Evolutionary conservation across 2,888 invertebrate genomes (phyloP).

Genomic region (Gandaritis pyraliata): DNA sequence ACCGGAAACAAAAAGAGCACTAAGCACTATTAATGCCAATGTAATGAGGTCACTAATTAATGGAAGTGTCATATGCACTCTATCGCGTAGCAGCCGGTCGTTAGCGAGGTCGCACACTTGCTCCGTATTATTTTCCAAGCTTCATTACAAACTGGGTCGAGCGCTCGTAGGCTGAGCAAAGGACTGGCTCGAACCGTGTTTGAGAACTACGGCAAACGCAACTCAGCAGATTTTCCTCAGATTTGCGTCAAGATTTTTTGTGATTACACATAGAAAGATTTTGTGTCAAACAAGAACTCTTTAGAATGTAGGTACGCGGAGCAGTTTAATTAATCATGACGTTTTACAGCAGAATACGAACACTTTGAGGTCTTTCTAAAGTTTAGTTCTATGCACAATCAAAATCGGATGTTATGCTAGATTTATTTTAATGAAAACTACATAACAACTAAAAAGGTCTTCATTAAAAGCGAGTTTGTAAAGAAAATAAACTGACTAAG

Average conservation of each 20-base stretch:
- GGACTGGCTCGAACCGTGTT: slow-evolving; percentile 38
- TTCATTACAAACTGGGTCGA: slow-evolving; percentile 72
- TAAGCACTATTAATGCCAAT: slow-evolving; percentile 34
- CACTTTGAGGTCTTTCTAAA: no score
- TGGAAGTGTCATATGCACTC: slow-evolving; percentile 48
- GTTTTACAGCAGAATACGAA: no score
- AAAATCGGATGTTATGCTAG: not conserved
- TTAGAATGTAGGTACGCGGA: no score
- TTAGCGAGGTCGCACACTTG: slow-evolving; percentile 47
- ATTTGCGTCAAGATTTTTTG: not conserved
- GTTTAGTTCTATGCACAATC: no score
- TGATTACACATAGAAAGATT: no score
- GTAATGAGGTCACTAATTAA: slow-evolving; percentile 58
- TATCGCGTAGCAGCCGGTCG: slow-evolving; percentile 43
- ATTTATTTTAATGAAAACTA: slow-evolving; percentile 5
- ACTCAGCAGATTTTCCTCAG: slow-evolving; percentile 15
- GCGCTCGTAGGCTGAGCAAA: slow-evolving; percentile 56
- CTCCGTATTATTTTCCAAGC: slow-evolving; percentile 57
- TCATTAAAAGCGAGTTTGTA: slow-evolving; percentile 5
- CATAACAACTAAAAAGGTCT: not conserved
- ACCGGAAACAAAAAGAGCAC: slow-evolving; percentile 40
- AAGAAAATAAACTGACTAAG: slow-evolving; percentile 20
- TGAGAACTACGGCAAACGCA: slow-evolving; percentile 30
- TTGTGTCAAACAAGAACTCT: no score
- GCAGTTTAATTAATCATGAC: no score